Evolutionary conservation across 2,888 invertebrate genomes (phyloP), one percentile per base, ranked within the genome.

Genomic region (Sylvicola cinctus): DNA sequence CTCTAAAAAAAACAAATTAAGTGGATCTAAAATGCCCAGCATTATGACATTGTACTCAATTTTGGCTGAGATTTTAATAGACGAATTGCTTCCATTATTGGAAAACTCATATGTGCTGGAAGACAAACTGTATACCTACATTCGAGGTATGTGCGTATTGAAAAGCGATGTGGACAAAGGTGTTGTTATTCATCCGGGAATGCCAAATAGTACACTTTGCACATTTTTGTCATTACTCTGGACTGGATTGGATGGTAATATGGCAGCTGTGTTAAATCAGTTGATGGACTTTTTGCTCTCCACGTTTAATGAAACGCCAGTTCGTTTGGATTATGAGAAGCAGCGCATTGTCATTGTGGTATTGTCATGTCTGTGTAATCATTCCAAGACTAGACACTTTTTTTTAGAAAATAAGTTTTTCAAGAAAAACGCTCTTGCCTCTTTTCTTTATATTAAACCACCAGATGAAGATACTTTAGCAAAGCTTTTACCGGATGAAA

Each of bases 51-150:
- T 68, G 39, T 58, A 68, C 13, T 63, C 65, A 47, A 63, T 68
- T 0, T 53, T 69, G 25, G 55, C 63, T 5, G 56, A 66, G 0
- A 41, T 66, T 23, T 52, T 77, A 3, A 58, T 73, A 8, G 65
- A 69, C 29, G 66, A 71, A 39, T 48, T 80, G 17, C 69, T 71
- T 0, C 62, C 64, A 3, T 52, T 69, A 3, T 52, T 80, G 23
- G 65, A 66, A 2, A 58, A 70, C 29, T 65, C 75, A 0, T 81
- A 78, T 46, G 64, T 83, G 12, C 70, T 74, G 15, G 76, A 81
- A 35, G 65, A 67, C 8, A 68, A 74, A 39, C 58, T 83, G 36
- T 56, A 81, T 27, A 67, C 70, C 1, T 46, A 50, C 31, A 46
- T 58, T 8, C 40, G 43, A 8, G 44, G 46, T 31, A 43, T 55